These are phyloP conservation scores for Neoniphon sammara DNA, from an alignment of 2,797 vertebrate species.

Conservation along the genomic window DNA sequence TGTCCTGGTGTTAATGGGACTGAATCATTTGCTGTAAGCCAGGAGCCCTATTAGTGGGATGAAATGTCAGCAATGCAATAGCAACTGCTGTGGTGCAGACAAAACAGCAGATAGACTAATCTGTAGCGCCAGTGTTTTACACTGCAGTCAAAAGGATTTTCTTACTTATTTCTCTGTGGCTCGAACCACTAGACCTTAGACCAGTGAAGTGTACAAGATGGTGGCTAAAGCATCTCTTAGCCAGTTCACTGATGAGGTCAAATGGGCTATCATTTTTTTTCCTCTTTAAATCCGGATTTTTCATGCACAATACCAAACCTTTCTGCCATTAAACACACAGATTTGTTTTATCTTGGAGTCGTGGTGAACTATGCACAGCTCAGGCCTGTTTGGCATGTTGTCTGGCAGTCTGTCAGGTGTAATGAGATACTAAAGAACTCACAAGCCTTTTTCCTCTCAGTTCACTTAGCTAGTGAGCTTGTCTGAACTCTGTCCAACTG, in stretches of 20 bases:
- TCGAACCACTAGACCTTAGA: no score
- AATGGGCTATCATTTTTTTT: not conserved
- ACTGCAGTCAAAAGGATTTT: not conserved
- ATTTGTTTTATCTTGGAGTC: constrained; percentile 38
- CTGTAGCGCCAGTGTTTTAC: not conserved
- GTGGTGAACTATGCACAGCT: constrained; percentile 45
- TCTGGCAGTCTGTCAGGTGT: constrained; percentile 51
- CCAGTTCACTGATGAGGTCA: not conserved
- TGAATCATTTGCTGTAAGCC: constrained; percentile 28
- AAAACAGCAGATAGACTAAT: constrained; percentile 5
- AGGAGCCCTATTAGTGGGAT: constrained; percentile 16
- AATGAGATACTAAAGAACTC: constrained; percentile 60
- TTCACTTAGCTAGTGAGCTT: constrained; percentile 44
- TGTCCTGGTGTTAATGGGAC: constrained; percentile 17
- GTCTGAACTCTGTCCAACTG: constrained; percentile 56
- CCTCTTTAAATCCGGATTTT: not conserved
- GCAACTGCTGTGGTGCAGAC: constrained; percentile 5
- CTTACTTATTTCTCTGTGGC: no score
- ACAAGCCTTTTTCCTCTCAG: constrained; percentile 31
- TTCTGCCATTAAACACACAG: constrained; percentile 8
- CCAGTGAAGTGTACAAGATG: not conserved
- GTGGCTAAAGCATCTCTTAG: not conserved
- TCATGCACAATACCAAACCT: not conserved
- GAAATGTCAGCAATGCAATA: constrained; percentile 22
- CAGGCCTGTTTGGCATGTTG: constrained; percentile 39